Conservation (phyloP, 2,888 invertebrate genomes). For the Tipula helvola region DNA sequence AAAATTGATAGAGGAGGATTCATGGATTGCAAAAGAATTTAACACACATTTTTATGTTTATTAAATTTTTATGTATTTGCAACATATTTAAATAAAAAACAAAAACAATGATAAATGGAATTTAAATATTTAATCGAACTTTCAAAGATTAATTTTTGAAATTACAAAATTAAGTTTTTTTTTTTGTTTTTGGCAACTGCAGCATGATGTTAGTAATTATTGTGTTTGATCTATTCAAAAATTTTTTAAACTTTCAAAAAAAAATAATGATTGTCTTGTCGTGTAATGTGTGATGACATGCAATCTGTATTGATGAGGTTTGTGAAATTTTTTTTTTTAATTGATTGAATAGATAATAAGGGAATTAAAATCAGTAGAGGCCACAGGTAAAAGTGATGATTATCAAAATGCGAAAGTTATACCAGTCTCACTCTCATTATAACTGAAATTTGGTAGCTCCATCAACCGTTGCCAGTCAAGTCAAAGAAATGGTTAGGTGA, state of each 20-base stretch:
- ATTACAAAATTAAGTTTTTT: neutral
- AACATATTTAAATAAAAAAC: neutral
- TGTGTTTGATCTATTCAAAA: neutral
- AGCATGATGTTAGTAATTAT: neutral
- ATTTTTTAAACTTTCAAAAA: neutral
- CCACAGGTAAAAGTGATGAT: too few relatives aligned
- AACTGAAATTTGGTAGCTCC: too few relatives aligned
- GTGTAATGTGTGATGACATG: neutral
- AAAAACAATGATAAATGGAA: neutral
- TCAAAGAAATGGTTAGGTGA: too few relatives aligned
- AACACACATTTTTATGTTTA: neutral
- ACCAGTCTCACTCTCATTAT: too few relatives aligned
- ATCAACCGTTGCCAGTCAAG: too few relatives aligned
- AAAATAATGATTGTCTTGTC: neutral
- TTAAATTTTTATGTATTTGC: neutral
- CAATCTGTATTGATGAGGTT: neutral
- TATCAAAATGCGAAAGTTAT: too few relatives aligned
- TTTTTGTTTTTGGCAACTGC: neutral
- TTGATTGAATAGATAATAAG: too few relatives aligned
- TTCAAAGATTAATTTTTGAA: neutral
- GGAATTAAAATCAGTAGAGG: too few relatives aligned
- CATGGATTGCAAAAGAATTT: neutral
- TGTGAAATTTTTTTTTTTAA: too few relatives aligned
- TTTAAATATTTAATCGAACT: neutral
- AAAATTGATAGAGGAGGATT: neutral